Conservation (phyloP, 2,797 vertebrate genomes). For the Toxotes lorentzi region DNA sequence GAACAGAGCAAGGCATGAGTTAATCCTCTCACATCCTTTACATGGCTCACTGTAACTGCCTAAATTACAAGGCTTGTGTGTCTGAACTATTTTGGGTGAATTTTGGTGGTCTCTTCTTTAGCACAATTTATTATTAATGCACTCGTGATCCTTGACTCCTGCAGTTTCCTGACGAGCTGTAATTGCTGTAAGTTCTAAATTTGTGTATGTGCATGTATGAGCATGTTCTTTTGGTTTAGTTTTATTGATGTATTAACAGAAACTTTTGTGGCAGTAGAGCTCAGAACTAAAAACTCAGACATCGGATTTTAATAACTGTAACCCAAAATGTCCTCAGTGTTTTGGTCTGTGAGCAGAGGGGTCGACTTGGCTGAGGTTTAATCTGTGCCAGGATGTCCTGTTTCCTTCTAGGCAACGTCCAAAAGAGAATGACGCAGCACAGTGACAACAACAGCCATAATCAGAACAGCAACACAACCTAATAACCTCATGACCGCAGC, state of each 20-base stretch:
- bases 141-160: constrained; percentile 4
- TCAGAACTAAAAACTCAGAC: constrained; percentile 9
- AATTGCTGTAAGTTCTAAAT: constrained; percentile 13
- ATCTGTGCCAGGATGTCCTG: constrained; percentile 58
- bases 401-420: constrained; percentile 47
- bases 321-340: neutral
- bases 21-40: neutral
- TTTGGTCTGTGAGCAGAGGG: constrained; percentile 34
- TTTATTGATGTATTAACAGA: neutral
- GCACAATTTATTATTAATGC: constrained; percentile 33
- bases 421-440: constrained; percentile 40
- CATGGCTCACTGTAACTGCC: neutral
- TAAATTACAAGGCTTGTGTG: neutral
- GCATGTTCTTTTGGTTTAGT: neutral
- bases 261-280: neutral
- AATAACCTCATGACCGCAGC: constrained; percentile 14
- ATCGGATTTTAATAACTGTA: constrained; percentile 4
- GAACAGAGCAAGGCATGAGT: neutral
- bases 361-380: constrained; percentile 46
- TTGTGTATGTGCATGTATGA: neutral
- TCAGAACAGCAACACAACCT: constrained; percentile 22
- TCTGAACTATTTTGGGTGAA: constrained; percentile 6
- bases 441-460: constrained; percentile 31
- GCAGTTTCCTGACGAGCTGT: constrained; percentile 24
- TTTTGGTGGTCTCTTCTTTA: constrained; percentile 20